These are phyloP conservation scores for Hermatobates lingyangjiaoensis DNA, from an alignment of 1,140 invertebrate species.

Conservation along the genomic window DNA sequence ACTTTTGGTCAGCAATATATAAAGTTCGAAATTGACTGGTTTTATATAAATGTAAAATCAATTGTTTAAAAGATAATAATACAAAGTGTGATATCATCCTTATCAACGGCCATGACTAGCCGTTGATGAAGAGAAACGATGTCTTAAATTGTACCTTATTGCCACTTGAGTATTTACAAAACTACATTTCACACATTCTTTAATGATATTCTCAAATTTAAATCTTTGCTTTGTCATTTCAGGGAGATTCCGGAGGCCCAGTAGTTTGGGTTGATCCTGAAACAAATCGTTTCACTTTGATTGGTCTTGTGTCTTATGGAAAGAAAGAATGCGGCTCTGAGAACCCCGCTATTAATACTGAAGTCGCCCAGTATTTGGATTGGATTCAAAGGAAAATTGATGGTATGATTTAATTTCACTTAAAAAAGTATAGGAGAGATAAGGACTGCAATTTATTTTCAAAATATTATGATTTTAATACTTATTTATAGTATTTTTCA, in stretches of 20 bases:
- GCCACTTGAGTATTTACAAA: not conserved
- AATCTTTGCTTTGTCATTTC: slow-evolving; percentile 12
- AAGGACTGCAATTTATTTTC: not conserved
- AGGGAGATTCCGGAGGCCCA: slow-evolving; percentile 52
- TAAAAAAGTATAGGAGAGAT: not conserved
- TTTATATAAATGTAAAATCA: not conserved
- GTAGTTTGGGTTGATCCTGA: slow-evolving; percentile 32
- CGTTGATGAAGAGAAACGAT: not conserved
- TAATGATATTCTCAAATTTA: not conserved
- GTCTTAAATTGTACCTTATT: not conserved
- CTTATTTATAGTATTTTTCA: not conserved
- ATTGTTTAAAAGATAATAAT: not conserved
- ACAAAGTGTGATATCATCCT: not conserved
- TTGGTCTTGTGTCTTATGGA: slow-evolving; percentile 35
- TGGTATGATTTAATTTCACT: slow-evolving; percentile 16
- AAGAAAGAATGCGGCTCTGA: slow-evolving; percentile 24
- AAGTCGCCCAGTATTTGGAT: slow-evolving; percentile 27
- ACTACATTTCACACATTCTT: not conserved
- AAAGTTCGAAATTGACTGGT: no score
- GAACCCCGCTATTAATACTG: slow-evolving; percentile 29
- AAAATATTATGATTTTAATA: not conserved
- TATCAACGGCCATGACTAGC: not conserved
- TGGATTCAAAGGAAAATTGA: slow-evolving; percentile 29
- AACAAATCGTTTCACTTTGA: slow-evolving; percentile 24
- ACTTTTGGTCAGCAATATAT: no score